Evolutionary conservation across 1,140 invertebrate genomes (phyloP).

Genomic region (Zaprionus nigranus): DNA sequence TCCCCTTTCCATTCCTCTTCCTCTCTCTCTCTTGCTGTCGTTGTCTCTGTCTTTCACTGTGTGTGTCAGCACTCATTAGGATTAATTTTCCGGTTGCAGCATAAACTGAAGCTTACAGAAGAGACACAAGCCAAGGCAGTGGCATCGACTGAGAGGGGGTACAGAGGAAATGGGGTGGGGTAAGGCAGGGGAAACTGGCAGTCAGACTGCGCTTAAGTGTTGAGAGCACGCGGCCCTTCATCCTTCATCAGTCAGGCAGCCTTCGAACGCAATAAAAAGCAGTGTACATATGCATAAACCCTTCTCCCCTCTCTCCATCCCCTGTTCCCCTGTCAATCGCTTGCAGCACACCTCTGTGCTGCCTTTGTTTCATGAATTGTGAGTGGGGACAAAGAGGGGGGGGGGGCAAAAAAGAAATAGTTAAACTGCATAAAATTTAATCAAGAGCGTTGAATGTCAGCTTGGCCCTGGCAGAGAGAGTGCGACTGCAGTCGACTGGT

Average conservation of each 20-base stretch:
- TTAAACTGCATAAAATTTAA: constrained; percentile 83
- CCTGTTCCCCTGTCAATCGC: not conserved
- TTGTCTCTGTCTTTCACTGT: constrained; percentile 42
- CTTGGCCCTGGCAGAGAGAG: constrained; percentile 63
- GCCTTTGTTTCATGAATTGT: constrained; percentile 12
- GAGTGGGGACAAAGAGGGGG: not conserved
- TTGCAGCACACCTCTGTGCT: not conserved
- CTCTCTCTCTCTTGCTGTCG: not conserved
- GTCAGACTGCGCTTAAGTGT: constrained; percentile 62
- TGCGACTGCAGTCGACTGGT: constrained; percentile 32
- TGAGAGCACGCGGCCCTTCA: constrained; percentile 36
- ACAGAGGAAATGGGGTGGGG: too few relatives aligned
- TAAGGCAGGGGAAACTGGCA: not conserved
- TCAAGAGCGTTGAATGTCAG: constrained; percentile 82
- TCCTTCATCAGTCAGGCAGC: constrained; percentile 46
- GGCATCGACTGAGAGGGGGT: not conserved
- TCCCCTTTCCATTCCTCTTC: too few relatives aligned
- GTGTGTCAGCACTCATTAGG: constrained; percentile 80
- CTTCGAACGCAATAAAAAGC: constrained; percentile 73
- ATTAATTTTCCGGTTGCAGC: constrained; percentile 82
- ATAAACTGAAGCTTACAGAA: constrained; percentile 76
- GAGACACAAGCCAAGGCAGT: constrained; percentile 8
- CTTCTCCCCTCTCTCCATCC: not conserved
- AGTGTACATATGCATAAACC: constrained; percentile 7
- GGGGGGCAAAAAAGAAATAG: constrained; percentile 60